Evolutionary conservation across 2,888 invertebrate species (phyloP).

Genomic region (Pteria penguin): DNA sequence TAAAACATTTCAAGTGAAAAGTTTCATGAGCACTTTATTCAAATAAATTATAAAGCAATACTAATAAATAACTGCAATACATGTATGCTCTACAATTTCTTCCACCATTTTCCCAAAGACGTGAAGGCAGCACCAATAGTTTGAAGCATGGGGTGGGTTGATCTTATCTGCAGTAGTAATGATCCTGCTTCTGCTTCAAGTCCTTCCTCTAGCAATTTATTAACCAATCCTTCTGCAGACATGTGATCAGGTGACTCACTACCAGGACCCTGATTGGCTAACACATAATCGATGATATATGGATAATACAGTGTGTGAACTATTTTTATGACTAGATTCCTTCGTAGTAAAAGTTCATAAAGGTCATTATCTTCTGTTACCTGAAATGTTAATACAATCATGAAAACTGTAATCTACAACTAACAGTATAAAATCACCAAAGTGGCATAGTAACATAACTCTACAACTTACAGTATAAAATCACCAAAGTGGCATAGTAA

Average conservation of each 20-base stretch:
- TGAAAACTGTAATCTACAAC: neutral
- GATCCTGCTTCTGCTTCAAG: conserved; percentile 73
- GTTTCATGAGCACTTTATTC: too few species aligned
- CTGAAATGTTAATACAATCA: conserved; percentile 44
- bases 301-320: conserved; percentile 63
- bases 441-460: too few species aligned
- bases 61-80: neutral
- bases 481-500: too few species aligned
- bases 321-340: conserved; percentile 62
- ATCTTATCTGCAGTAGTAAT: conserved; percentile 66
- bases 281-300: conserved; percentile 59
- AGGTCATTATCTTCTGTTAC: conserved; percentile 63
- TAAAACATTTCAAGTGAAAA: too few species aligned
- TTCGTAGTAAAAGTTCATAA: conserved; percentile 62
- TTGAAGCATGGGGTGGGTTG: conserved; percentile 68
- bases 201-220: conserved; percentile 66
- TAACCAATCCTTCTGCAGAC: conserved; percentile 59
- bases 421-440: neutral
- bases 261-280: conserved; percentile 58
- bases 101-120: conserved; percentile 62
- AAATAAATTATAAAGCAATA: too few species aligned
- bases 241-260: conserved; percentile 50
- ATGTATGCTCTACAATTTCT: neutral
- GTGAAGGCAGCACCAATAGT: conserved; percentile 73
- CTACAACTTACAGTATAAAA: too few species aligned